Conservation (phyloP, 64 coral and sea anemone species). For the Acropora tenuis region DNA sequence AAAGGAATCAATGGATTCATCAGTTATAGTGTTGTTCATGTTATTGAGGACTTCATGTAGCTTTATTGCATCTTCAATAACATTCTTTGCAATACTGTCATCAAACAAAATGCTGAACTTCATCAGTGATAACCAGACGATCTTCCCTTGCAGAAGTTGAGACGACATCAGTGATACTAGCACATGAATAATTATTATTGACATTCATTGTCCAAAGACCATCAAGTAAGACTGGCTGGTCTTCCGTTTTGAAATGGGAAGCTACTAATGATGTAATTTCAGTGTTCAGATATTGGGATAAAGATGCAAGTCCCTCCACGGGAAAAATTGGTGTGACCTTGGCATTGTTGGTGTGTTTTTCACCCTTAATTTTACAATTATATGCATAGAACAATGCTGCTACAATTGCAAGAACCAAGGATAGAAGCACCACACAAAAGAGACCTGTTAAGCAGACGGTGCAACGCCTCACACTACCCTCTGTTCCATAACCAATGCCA, state of each 20-base stretch:
- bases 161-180: neutral
- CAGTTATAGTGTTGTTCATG: constrained; percentile 12
- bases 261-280: neutral
- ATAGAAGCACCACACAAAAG: constrained; percentile 7
- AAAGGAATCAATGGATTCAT: neutral
- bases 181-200: neutral
- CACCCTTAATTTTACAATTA: constrained; percentile 22
- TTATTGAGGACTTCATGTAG: neutral
- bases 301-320: neutral
- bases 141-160: neutral
- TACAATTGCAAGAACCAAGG: neutral
- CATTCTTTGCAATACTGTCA: neutral
- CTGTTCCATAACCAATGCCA: neutral
- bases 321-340: constrained; percentile 10
- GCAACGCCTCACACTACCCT: neutral
- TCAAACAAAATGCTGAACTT: neutral
- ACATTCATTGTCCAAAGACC: neutral
- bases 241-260: neutral
- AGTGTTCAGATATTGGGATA: neutral
- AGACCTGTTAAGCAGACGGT: neutral
- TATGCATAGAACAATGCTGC: neutral
- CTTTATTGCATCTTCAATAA: neutral
- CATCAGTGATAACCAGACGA: neutral
- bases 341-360: constrained; percentile 31
- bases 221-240: neutral